Conservation (phyloP, 2,797 vertebrate species). For the Gambusia yucatana region DNA sequence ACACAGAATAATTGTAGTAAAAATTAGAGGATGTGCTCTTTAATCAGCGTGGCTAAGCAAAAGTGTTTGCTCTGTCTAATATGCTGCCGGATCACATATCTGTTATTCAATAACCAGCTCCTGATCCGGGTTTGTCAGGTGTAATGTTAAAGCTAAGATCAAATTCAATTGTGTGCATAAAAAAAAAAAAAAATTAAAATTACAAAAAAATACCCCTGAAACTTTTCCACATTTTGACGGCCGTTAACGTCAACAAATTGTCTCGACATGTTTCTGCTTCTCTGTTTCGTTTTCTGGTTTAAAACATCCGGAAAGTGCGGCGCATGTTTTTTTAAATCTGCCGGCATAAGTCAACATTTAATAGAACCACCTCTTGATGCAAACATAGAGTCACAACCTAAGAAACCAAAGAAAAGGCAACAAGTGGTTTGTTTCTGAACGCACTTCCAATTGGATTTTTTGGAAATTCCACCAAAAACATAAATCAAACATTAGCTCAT, state of each 20-base stretch:
- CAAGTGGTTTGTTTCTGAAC: too few species aligned
- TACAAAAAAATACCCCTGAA: not conserved
- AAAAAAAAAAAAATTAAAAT: not conserved
- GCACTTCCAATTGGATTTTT: too few species aligned
- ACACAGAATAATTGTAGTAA: slow-evolving; percentile 27
- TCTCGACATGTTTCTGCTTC: not conserved
- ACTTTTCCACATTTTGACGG: not conserved
- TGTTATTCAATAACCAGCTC: not conserved
- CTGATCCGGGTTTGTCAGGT: not conserved
- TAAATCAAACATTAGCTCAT: too few species aligned
- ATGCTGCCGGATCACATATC: not conserved
- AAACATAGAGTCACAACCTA: not conserved
- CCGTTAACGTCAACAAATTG: not conserved
- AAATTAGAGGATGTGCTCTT: slow-evolving; percentile 22
- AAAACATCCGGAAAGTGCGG: not conserved
- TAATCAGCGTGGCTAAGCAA: slow-evolving; percentile 3
- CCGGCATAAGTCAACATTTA: not conserved
- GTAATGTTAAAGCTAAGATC: not conserved
- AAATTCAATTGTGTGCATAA: not conserved
- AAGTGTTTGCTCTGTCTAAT: not conserved
- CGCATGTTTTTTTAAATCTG: not conserved
- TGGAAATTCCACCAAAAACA: too few species aligned
- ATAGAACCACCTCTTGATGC: not conserved
- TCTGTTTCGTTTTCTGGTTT: not conserved
- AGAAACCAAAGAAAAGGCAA: too few species aligned